Conservation (phyloP, 1,140 invertebrate genomes). For the Probaryconus sp. region DNA sequence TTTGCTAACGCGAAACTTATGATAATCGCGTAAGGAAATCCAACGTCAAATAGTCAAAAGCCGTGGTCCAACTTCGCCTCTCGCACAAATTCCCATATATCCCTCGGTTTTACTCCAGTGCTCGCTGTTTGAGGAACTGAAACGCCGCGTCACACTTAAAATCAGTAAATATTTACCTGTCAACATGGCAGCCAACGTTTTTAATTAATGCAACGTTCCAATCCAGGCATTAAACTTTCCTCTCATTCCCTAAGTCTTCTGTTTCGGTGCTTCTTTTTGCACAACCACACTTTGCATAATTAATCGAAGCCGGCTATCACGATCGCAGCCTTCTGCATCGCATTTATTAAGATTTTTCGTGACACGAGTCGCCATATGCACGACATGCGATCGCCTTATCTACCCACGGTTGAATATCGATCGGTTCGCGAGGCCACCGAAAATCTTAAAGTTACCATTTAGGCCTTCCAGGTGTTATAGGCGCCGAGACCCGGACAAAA, state of each 20-base stretch:
- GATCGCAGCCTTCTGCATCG: slow-evolving; percentile 7
- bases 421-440: neutral
- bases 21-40: neutral
- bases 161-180: slow-evolving; percentile 71
- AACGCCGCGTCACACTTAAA: neutral
- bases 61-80: no score
- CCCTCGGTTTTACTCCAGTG: no score
- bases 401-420: slow-evolving; percentile 15
- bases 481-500: no score
- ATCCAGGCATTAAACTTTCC: slow-evolving; percentile 40
- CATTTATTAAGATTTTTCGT: slow-evolving; percentile 54
- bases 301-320: slow-evolving; percentile 42
- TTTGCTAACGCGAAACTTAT: neutral
- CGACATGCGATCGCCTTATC: slow-evolving; percentile 38
- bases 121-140: no score
- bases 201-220: slow-evolving; percentile 63
- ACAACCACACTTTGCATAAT: slow-evolving; percentile 57
- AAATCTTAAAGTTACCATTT: no score
- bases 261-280: slow-evolving; percentile 31
- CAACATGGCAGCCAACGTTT: slow-evolving; percentile 45
- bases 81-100: no score
- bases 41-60: no score
- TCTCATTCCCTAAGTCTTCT: slow-evolving; percentile 17
- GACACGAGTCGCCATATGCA: slow-evolving; percentile 13
- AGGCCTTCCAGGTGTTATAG: no score